phyloP scores from a whole-genome alignment of 2,797 vertebrate genomes.

The Crenichthys baileyi region DNA sequence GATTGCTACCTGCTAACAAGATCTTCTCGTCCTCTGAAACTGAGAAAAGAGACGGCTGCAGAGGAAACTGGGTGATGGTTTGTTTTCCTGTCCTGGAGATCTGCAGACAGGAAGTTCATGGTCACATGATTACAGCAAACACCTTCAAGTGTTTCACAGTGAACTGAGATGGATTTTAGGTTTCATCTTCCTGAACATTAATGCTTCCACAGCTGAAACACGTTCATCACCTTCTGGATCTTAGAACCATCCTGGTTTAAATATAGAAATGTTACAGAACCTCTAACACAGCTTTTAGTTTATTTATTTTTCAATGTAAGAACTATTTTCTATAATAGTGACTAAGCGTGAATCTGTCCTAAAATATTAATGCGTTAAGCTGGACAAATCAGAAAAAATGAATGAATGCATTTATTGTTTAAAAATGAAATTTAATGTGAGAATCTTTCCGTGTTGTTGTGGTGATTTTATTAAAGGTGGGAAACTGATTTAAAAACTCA shows the following conservation, averaged over 20 bases:
- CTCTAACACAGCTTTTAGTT: background rate
- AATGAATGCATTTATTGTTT: too few species aligned
- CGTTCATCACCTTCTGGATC: background rate
- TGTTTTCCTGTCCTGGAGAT: constrained; percentile 69
- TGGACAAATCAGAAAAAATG: too few species aligned
- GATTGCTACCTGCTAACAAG: constrained; percentile 82
- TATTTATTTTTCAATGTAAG: too few species aligned
- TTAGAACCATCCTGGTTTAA: background rate
- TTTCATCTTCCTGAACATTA: background rate
- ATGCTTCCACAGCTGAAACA: background rate
- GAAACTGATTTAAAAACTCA: constrained; percentile 14
- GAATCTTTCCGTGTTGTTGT: too few species aligned
- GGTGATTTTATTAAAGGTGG: too few species aligned
- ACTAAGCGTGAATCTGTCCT: too few species aligned
- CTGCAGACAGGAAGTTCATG: constrained; percentile 54
- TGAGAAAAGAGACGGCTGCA: constrained; percentile 73
- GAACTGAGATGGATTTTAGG: background rate
- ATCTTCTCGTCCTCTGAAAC: constrained; percentile 81
- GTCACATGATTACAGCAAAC: background rate
- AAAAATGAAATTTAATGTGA: too few species aligned
- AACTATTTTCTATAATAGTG: too few species aligned
- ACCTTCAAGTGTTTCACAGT: background rate
- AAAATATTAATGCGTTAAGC: too few species aligned
- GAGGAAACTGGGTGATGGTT: constrained; percentile 70
- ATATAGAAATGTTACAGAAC: background rate